These are phyloP conservation scores for Phania funesta DNA, from an alignment of 2,888 invertebrate genomes.

Conservation along the genomic window DNA sequence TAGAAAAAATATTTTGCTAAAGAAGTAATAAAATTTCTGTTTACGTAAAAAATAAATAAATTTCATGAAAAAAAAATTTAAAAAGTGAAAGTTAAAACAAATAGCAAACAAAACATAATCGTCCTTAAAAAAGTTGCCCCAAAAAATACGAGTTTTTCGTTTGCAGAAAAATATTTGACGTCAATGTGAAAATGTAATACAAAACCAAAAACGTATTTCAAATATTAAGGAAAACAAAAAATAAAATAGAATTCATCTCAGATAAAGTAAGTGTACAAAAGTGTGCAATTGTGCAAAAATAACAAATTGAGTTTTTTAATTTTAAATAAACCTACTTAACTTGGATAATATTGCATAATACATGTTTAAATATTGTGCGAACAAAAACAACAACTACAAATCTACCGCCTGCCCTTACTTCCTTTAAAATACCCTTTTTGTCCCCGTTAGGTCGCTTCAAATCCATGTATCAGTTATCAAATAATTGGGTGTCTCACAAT, in stretches of 20 bases:
- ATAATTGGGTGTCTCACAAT: conserved; percentile 63
- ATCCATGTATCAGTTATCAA: conserved; percentile 28
- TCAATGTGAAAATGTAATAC: conserved; percentile 26
- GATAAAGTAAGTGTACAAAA: conserved; percentile 45
- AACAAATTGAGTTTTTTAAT: background rate
- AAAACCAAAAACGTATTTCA: background rate
- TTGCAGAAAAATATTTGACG: conserved; percentile 39
- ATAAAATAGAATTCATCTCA: conserved; percentile 9
- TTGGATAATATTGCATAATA: conserved; percentile 56
- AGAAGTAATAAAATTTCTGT: conserved; percentile 9
- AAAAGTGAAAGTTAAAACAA: conserved; percentile 63
- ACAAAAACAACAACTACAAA: conserved; percentile 14
- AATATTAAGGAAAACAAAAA: too few species aligned
- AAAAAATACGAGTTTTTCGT: conserved; percentile 13
- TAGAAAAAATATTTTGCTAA: background rate
- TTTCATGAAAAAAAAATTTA: conserved; percentile 46
- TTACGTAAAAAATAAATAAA: background rate
- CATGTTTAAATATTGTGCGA: conserved; percentile 41
- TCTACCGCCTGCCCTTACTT: background rate
- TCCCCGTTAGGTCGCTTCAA: background rate
- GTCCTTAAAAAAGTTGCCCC: conserved; percentile 20
- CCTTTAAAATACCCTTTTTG: background rate
- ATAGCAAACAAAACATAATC: conserved; percentile 26
- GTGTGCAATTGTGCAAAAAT: background rate
- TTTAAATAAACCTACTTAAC: background rate